Evolutionary conservation across 1,140 invertebrate genomes (phyloP), one percentile per base, ranked within the genome.

Genomic region (Coelopa frigida): DNA sequence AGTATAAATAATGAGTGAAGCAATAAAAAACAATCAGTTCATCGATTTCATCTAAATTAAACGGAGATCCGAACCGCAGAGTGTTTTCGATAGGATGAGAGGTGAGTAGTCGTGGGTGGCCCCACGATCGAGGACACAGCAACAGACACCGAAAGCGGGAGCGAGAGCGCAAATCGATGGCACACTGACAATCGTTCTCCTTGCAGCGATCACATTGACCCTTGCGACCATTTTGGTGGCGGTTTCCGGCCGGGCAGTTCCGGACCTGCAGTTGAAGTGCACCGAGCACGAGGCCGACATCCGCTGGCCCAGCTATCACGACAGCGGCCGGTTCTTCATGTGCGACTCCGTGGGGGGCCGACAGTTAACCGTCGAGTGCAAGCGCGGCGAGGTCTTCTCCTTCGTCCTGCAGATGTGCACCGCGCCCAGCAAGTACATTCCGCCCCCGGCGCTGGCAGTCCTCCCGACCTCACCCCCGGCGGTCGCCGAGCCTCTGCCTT

Each of bases 301-400:
- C 40, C 62, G 62, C 48, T 67, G 63, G 63, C 63, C 63, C 2
- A 66, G 60, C 46, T 67, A 67, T 31, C 47, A 58, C 48, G 61
- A 58, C 51, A 63, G 59, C 46, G 61, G 59, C 8, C 58, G 66
- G 46, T 67, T 63, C 53, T 67, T 48, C 44, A 52, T 61, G 14
- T 67, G 63, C 48, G 51, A 47, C 26, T 36, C 46, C 5, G 31
- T 63, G 21, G 42, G 36, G 8, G 62, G 58, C 29, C 54, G 31
- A 41, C 55, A 54, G 26, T 11, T 63, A 44, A 61, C 55, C 2
- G 44, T 59, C 6, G 52, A 51, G 26, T 67, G 63, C 26, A 53
- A 56, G 8, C 21, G 55, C 36, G 63, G 63, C 4, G 53, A 66
- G 49, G 49, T 66, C n/a, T 67, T 67, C 49, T 56, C 59, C 32